Conservation (phyloP, 2,113 vertebrate genomes). For the Caloenas nicobarica region DNA sequence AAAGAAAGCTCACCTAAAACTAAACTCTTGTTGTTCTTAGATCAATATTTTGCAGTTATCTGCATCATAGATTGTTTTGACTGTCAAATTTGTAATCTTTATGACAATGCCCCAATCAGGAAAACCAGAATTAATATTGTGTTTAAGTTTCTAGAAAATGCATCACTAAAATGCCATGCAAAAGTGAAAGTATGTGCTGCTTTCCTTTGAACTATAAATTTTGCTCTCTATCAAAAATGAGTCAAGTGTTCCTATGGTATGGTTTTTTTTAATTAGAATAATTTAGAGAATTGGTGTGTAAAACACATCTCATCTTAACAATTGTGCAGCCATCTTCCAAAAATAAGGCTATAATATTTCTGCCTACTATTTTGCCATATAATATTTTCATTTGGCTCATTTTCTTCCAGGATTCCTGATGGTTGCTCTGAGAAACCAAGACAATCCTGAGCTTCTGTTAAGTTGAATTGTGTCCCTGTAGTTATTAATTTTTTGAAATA, state of each 20-base stretch:
- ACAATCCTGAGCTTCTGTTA: slow-evolving; percentile 32
- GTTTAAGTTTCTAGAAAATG: not conserved
- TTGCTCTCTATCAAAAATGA: not conserved
- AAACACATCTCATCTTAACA: not conserved
- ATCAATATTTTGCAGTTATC: not conserved
- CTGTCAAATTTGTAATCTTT: not conserved
- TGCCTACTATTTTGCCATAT: not conserved
- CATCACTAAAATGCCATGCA: not conserved
- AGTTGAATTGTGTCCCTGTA: slow-evolving; percentile 20
- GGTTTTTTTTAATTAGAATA: not conserved
- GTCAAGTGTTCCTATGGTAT: not conserved
- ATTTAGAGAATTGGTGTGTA: not conserved
- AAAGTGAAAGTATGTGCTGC: not conserved
- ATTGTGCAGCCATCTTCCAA: not conserved
- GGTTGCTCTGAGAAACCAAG: slow-evolving; percentile 31
- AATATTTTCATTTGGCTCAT: slow-evolving; percentile 37
- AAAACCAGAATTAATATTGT: not conserved
- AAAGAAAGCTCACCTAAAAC: not conserved
- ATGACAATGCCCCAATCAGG: not conserved
- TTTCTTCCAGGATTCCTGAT: slow-evolving; percentile 37
- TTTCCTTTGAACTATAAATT: not conserved
- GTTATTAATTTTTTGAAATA: slow-evolving; percentile 43
- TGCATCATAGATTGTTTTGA: not conserved
- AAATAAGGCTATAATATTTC: not conserved
- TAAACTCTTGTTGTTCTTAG: not conserved